Evolutionary conservation across 2,888 invertebrate species (phyloP).

Genomic region (Rapana venosa): DNA sequence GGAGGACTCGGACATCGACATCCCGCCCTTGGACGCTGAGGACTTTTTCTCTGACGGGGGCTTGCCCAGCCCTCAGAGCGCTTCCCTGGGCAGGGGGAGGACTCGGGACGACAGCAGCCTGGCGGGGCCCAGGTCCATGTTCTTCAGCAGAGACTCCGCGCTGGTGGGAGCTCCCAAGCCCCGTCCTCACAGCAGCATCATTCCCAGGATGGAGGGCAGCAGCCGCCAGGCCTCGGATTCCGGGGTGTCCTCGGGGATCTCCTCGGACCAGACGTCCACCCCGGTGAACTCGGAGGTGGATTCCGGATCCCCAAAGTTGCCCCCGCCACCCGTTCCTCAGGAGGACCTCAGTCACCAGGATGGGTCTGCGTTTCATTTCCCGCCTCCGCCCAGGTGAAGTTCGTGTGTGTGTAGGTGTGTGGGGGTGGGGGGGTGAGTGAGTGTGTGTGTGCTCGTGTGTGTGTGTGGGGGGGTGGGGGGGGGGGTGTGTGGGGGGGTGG

Average conservation of each 20-base stretch:
- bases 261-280: constrained; percentile 34
- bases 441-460: too few relatives aligned
- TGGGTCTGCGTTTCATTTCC: constrained; percentile 50
- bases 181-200: constrained; percentile 51
- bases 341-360: constrained; percentile 31
- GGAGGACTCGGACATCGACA: constrained; percentile 64
- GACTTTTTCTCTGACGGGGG: constrained; percentile 66
- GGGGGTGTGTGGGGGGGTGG: too few relatives aligned
- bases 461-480: not conserved
- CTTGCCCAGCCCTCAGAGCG: constrained; percentile 57
- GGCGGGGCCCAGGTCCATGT: constrained; percentile 13
- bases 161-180: constrained; percentile 30
- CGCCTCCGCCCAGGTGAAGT: constrained; percentile 50
- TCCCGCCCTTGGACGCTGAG: constrained; percentile 61
- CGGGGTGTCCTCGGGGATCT: constrained; percentile 29
- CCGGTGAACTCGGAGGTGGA: constrained; percentile 43
- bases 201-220: constrained; percentile 15
- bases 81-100: constrained; percentile 4
- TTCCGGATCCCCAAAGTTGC: constrained; percentile 46
- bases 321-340: constrained; percentile 47
- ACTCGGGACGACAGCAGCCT: constrained; percentile 30
- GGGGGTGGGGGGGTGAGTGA: not conserved
- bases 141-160: constrained; percentile 38
- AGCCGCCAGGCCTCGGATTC: constrained; percentile 31
- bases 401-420: not conserved